A percentile compares a stretch with the other conserved stretches of the same genome.
phyloP scores from a whole-genome alignment of 2,113 vertebrate genomes.

The Corvus moneduloides region DNA sequence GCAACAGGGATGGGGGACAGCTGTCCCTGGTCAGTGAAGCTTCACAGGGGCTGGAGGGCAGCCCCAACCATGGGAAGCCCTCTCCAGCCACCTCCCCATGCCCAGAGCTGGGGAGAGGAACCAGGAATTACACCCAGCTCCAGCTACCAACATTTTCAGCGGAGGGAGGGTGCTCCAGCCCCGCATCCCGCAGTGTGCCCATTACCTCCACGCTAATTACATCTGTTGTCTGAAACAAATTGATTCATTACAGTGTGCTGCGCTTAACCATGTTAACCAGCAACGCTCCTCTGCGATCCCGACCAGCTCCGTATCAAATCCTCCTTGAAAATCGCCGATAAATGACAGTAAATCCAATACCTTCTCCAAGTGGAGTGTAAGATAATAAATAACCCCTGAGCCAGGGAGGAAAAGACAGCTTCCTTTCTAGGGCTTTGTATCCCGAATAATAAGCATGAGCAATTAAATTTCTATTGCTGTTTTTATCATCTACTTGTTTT shows the following conservation, averaged over 20 bases:
- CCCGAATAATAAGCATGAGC: neutral
- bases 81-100: neutral
- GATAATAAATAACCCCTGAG: conserved; percentile 5
- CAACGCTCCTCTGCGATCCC: neutral
- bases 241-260: conserved; percentile 40
- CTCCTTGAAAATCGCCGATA: neutral
- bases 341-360: neutral
- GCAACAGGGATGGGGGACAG: neutral
- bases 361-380: neutral
- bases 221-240: conserved; percentile 56
- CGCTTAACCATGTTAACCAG: conserved; percentile 33
- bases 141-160: accelerated
- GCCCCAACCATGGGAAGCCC: neutral
- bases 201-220: conserved; percentile 15
- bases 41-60: neutral
- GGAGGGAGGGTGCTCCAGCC: neutral
- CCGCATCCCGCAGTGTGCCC: neutral
- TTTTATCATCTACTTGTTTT: neutral
- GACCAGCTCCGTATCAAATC: neutral
- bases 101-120: neutral
- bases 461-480: conserved; percentile 7
- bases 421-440: neutral
- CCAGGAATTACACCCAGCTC: neutral
- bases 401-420: neutral
- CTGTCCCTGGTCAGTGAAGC: neutral